phyloP scores from a whole-genome alignment of 2,113 vertebrate species.

The Pteronura brasiliensis region DNA sequence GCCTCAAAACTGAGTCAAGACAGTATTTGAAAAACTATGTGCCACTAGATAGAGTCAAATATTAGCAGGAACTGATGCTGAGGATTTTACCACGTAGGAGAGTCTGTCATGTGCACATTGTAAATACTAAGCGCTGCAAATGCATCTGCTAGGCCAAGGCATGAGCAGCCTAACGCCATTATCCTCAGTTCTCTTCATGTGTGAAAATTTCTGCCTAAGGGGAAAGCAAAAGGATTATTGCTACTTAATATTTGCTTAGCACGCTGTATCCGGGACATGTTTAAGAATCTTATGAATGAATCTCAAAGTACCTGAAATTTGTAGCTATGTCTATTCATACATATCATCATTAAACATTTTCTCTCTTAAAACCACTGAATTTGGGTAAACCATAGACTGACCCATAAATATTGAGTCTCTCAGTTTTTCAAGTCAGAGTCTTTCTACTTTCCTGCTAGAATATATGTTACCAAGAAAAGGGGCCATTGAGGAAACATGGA shows the following conservation, averaged over 20 bases:
- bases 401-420: neutral
- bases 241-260: slow-evolving; percentile 44
- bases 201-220: neutral
- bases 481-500: neutral
- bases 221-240: neutral
- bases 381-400: neutral
- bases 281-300: neutral
- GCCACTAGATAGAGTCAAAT: neutral
- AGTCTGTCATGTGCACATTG: neutral
- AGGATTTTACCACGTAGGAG: neutral
- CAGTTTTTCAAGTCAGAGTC: neutral
- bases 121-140: neutral
- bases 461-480: neutral
- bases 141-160: neutral
- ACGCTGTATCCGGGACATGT: neutral
- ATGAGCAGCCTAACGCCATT: neutral
- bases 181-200: neutral
- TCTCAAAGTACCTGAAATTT: neutral
- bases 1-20: neutral
- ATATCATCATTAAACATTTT: neutral
- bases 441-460: neutral
- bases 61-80: neutral
- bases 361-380: neutral
- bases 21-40: neutral
- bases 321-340: neutral